These are phyloP conservation scores for Drosophila flavopinicola DNA, from an alignment of 2,888 invertebrate species.

Conservation along the genomic window DNA sequence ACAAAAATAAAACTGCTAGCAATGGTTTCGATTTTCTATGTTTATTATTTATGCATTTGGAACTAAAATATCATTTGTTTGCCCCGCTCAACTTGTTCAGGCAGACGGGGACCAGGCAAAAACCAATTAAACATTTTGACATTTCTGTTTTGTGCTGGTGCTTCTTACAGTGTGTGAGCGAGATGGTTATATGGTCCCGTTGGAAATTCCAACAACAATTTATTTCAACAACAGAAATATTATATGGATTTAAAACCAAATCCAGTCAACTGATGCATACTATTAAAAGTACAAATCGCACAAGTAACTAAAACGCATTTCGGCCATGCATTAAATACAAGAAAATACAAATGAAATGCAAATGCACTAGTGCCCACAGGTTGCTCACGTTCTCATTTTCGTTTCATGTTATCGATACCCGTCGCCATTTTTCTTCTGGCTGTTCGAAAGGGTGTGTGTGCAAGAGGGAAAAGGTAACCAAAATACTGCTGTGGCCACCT, in stretches of 20 bases:
- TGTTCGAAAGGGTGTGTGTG: constrained; percentile 62
- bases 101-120: constrained; percentile 14
- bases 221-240: constrained; percentile 59
- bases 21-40: not conserved
- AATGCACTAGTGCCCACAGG: constrained; percentile 52
- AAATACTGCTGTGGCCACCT: constrained; percentile 66
- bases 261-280: constrained; percentile 4
- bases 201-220: constrained; percentile 76
- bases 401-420: constrained; percentile 73
- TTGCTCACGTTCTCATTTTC: constrained; percentile 61
- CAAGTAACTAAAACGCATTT: not conserved
- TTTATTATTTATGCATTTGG: not conserved
- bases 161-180: constrained; percentile 52
- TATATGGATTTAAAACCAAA: constrained; percentile 36
- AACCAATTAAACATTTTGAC: constrained; percentile 66
- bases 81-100: not conserved
- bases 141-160: constrained; percentile 66
- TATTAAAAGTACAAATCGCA: not conserved
- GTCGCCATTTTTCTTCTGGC: constrained; percentile 81
- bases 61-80: not conserved
- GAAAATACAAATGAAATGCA: not conserved
- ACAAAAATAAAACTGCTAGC: not conserved
- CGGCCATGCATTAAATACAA: not conserved
- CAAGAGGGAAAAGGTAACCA: constrained; percentile 69
- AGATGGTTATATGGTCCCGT: constrained; percentile 54